Base-by-base conservation (phyloP, 2,888 invertebrate species). In the Protula sp. region DNA sequence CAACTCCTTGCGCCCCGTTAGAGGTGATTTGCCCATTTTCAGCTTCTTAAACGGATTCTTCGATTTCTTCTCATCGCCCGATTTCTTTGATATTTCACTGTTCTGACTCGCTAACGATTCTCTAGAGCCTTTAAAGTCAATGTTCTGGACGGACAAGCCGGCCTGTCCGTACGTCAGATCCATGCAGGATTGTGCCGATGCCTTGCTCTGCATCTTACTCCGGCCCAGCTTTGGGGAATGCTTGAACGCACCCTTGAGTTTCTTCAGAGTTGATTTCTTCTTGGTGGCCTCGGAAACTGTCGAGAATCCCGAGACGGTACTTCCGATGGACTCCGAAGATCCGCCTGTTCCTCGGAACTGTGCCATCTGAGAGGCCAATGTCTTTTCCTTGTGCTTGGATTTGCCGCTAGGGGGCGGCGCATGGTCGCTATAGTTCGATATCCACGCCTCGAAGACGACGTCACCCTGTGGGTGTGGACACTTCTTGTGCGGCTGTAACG, bases 401-500 rank as follows among this genome's bases (percentile, higher is more conserved):
- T 31, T 26, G 4, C 52, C 19, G n/a, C n/a, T n/a, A n/a, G n/a
- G n/a, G n/a, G n/a, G n/a, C n/a, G n/a, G n/a, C n/a, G n/a, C 28
- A 28, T 28, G 19, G 19, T 24, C 24, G 9, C 70, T 65, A 55
- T 67, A 67, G 57, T 70, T 73, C 47, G 76, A 76, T n/a, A 79
- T 70, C 66, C 74, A 77, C 47, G 74, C 74, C 69, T 76, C 73
- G 57, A 72, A 77, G 26, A 72, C 66, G 22, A 79, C 67, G 53
- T 75, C 76, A 26, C 77, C 79, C 48, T 72, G 67, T 4, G 79
- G 78, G 45, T 70, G 65, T 5, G 74, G 68, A 59, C 75, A 75
- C 59, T 77, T 78, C 62, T 77, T 77, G 64, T 79, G 77, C 3
- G 76, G 71, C 57, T 74, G 74, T 24, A 79, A 70, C 0, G 71